Evolutionary conservation across 1,140 invertebrate genomes (phyloP).

Genomic region (Xylocopa sonorina): DNA sequence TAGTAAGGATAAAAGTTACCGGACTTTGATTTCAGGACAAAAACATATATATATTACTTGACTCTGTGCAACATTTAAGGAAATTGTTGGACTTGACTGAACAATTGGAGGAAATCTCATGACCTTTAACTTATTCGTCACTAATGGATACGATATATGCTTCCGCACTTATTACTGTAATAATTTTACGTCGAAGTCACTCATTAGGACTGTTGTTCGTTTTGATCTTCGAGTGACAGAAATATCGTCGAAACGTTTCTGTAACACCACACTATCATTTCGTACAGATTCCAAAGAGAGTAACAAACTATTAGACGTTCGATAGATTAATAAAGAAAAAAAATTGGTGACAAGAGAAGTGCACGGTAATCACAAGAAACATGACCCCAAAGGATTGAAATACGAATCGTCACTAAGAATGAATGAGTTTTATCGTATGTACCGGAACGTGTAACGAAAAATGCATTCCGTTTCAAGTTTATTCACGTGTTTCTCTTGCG

Average conservation of each 20-base stretch:
- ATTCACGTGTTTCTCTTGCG: constrained; percentile 2
- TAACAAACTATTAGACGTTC: background rate
- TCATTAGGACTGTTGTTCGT: background rate
- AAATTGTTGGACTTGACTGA: constrained; percentile 21
- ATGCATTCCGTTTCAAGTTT: constrained; percentile 1
- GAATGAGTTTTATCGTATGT: constrained; percentile 15
- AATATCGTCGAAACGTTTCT: background rate
- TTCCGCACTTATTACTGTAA: constrained; percentile 27
- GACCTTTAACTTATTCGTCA: constrained; percentile 71
- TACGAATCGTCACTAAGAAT: constrained; percentile 20
- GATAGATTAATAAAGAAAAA: constrained; percentile 11
- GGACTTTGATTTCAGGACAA: background rate
- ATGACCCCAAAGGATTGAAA: constrained; percentile 12
- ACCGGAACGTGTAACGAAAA: background rate
- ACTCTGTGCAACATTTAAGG: background rate
- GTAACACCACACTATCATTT: constrained; percentile 26
- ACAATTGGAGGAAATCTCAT: constrained; percentile 79
- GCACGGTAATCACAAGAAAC: constrained; percentile 25
- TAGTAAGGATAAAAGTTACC: background rate
- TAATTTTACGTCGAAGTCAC: background rate
- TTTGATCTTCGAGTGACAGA: background rate
- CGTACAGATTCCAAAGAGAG: background rate
- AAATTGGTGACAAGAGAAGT: background rate
- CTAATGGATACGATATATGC: constrained; percentile 23
- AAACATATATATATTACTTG: background rate